Percentiles rank a stretch among this genome's conserved stretches.
These are phyloP conservation scores for Borostomias antarcticus DNA, from an alignment of 2,797 vertebrate species.

Conservation along the genomic window DNA sequence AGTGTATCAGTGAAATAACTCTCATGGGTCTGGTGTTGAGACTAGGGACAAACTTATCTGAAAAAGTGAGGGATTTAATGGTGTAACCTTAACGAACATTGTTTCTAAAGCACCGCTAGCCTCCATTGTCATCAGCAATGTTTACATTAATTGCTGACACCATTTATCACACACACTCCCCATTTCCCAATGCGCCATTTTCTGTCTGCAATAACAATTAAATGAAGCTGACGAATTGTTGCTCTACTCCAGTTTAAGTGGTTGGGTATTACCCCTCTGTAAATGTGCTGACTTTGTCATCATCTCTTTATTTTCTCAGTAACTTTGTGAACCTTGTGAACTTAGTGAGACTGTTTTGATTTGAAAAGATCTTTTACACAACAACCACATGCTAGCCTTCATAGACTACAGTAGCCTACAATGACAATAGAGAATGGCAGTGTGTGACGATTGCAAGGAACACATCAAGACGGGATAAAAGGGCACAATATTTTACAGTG, in stretches of 20 bases:
- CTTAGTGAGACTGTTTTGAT: neutral
- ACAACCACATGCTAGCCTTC: neutral
- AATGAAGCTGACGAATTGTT: constrained; percentile 41
- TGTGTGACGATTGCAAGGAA: neutral
- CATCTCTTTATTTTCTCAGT: constrained; percentile 32
- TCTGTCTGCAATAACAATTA: constrained; percentile 43
- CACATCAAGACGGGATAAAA: neutral
- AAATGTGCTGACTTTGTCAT: constrained; percentile 20
- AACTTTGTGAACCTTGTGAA: no score
- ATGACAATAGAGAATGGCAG: neutral
- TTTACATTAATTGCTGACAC: constrained; percentile 22
- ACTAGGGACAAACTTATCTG: no score
- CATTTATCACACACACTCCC: constrained; percentile 26
- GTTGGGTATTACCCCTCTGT: constrained; percentile 31
- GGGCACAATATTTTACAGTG: neutral
- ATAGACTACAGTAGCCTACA: no score
- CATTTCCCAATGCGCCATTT: constrained; percentile 21
- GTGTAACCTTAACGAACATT: no score
- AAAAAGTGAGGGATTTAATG: neutral
- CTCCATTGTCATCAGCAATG: constrained; percentile 22
- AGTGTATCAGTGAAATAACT: no score
- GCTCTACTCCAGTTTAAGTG: constrained; percentile 27
- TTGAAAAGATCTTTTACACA: neutral
- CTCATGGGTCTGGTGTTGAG: no score
- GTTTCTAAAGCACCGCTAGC: constrained; percentile 20